These are phyloP conservation scores for Villa cingulata DNA, from an alignment of 2,888 invertebrate genomes.

Conservation along the genomic window DNA sequence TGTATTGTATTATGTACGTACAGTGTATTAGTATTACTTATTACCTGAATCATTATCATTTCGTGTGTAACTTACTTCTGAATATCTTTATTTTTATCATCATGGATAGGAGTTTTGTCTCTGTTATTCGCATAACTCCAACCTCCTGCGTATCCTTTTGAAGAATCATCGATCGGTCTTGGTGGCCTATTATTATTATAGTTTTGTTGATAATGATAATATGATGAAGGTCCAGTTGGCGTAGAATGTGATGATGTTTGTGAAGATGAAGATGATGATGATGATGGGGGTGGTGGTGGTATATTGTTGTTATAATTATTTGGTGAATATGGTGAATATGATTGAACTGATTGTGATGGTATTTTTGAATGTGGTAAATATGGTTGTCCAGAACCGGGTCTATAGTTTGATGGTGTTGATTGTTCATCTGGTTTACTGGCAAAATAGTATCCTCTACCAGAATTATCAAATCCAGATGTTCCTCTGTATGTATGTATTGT, in stretches of 20 bases:
- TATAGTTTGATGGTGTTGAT: slow-evolving; percentile 9
- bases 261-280: slow-evolving; percentile 11
- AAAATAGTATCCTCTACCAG: slow-evolving; percentile 49
- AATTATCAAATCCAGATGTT: slow-evolving; percentile 48
- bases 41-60: too few species aligned
- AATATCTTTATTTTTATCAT: slow-evolving; percentile 20
- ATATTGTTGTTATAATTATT: slow-evolving; percentile 13
- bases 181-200: slow-evolving; percentile 7
- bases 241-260: slow-evolving; percentile 9
- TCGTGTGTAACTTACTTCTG: slow-evolving; percentile 27
- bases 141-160: slow-evolving; percentile 16
- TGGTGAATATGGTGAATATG: slow-evolving; percentile 13
- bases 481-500: too few species aligned
- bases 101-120: slow-evolving; percentile 17
- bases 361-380: slow-evolving; percentile 10
- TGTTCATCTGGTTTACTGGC: slow-evolving; percentile 36
- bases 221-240: slow-evolving; percentile 8
- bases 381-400: slow-evolving; percentile 9
- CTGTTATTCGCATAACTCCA: slow-evolving; percentile 20
- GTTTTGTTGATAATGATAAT: slow-evolving; percentile 20
- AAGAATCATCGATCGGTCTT: slow-evolving; percentile 6
- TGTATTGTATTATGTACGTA: too few species aligned
- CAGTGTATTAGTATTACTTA: too few species aligned
- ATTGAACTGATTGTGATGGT: slow-evolving; percentile 9
- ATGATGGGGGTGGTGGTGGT: slow-evolving; percentile 12